Conservation (phyloP, 2,113 vertebrate species). For the Erpornis zantholeuca region DNA sequence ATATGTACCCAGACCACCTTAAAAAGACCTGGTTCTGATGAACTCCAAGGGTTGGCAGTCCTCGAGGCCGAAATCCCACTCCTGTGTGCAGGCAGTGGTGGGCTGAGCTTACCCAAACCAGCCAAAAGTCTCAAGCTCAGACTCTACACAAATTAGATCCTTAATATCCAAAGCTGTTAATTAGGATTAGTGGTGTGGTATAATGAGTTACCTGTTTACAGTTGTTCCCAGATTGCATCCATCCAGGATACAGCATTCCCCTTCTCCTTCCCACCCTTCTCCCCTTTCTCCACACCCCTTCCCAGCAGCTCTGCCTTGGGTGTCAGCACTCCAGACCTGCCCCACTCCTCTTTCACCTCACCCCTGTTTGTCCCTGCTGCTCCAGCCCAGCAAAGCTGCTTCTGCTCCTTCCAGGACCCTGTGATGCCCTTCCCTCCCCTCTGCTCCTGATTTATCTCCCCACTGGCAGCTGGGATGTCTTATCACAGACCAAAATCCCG, state of each 20-base stretch:
- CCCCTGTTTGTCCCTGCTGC: background rate
- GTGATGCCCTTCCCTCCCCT: background rate
- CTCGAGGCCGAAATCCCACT: background rate
- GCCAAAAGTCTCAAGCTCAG: background rate
- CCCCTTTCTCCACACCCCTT: background rate
- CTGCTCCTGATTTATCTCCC: background rate
- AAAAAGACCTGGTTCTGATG: background rate
- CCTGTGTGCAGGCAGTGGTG: background rate
- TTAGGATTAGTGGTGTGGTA: background rate
- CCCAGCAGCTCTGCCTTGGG: background rate
- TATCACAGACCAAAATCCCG: background rate
- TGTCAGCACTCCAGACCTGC: background rate
- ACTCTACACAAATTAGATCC: background rate
- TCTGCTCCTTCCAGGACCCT: background rate
- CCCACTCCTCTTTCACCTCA: background rate
- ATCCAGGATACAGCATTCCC: background rate
- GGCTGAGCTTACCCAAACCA: background rate
- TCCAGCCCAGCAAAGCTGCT: background rate
- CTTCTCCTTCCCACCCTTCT: background rate
- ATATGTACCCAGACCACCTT: background rate
- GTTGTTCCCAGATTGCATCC: background rate
- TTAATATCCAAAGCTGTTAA: background rate
- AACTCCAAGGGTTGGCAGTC: background rate
- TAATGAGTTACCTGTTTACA: background rate
- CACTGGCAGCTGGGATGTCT: rapidly evolving